phyloP scores from a whole-genome alignment of 2,113 vertebrate species.

The Pleuronectes platessa region DNA sequence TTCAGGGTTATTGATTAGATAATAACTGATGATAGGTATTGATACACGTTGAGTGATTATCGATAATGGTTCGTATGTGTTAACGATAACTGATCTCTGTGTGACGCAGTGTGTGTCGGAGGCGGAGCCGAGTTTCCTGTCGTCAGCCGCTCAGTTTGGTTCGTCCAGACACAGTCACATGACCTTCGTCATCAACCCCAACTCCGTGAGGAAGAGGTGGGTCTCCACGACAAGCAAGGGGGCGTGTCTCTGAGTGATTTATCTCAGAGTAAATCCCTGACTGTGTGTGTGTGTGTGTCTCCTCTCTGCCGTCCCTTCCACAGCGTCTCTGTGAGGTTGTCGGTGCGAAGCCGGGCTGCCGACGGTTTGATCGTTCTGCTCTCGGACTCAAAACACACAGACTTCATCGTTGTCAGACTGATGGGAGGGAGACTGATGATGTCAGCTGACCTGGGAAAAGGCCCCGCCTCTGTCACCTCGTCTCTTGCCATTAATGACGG shows the following conservation, averaged over 20 bases:
- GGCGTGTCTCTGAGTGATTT: background rate
- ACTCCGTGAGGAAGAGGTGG: slow-evolving; percentile 86
- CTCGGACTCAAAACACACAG: slow-evolving; percentile 89
- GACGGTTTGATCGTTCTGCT: slow-evolving; percentile 89
- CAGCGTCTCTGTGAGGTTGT: slow-evolving; percentile 88
- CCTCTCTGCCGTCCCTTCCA: background rate
- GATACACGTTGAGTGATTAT: no score
- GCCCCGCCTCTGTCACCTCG: slow-evolving; percentile 83
- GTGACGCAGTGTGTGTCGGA: slow-evolving; percentile 76
- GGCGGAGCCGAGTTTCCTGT: slow-evolving; percentile 67
- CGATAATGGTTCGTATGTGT: background rate
- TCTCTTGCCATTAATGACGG: slow-evolving; percentile 85
- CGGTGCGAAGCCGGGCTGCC: slow-evolving; percentile 85
- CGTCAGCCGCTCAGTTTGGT: slow-evolving; percentile 88
- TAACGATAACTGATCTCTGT: background rate
- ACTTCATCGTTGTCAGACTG: slow-evolving; percentile 88
- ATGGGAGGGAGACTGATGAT: slow-evolving; percentile 83
- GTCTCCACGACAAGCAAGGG: background rate
- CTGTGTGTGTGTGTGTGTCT: no score
- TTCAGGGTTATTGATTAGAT: no score
- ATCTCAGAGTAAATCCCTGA: background rate
- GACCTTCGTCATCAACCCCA: slow-evolving; percentile 85
- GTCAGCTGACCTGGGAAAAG: slow-evolving; percentile 91
- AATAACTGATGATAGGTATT: no score
- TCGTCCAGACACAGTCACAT: slow-evolving; percentile 88